Percentiles rank a stretch among this genome's conserved stretches.
phyloP scores from a whole-genome alignment of 2,888 invertebrate species.

The Papilio protenor region DNA sequence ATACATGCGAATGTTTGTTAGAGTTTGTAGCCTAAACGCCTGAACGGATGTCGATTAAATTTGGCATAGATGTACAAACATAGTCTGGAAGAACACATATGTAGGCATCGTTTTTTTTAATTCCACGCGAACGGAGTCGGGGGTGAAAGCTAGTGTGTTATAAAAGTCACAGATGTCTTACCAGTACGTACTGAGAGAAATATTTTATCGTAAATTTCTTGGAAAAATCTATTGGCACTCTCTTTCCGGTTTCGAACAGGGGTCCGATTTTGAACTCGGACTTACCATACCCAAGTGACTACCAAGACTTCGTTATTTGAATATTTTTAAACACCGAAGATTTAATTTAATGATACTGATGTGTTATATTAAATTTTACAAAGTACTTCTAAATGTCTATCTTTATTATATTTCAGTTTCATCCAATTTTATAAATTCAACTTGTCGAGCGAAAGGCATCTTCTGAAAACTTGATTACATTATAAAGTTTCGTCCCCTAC shows the following conservation, averaged over 20 bases:
- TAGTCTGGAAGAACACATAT: no score
- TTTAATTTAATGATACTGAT: no score
- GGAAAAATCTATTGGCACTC: background rate
- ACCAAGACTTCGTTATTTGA: background rate
- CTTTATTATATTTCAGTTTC: background rate
- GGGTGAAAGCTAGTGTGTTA: no score
- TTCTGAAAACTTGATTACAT: constrained; percentile 12
- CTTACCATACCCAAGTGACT: background rate
- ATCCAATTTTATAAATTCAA: background rate
- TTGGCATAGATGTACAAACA: no score
- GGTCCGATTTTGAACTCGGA: background rate
- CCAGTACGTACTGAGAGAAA: background rate
- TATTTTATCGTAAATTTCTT: background rate
- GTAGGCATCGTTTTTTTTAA: no score
- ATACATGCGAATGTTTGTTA: no score
- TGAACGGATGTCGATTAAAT: no score
- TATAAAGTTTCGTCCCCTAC: constrained; percentile 1
- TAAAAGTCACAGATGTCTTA: background rate
- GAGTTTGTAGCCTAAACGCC: no score
- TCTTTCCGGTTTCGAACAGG: background rate
- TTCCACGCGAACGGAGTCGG: no score
- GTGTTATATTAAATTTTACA: no score
- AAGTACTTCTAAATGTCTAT: background rate
- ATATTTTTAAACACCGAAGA: background rate
- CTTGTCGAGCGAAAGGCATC: background rate